These are phyloP conservation scores for Drosophila tani DNA, from an alignment of 1,140 invertebrate genomes.

Conservation along the genomic window DNA sequence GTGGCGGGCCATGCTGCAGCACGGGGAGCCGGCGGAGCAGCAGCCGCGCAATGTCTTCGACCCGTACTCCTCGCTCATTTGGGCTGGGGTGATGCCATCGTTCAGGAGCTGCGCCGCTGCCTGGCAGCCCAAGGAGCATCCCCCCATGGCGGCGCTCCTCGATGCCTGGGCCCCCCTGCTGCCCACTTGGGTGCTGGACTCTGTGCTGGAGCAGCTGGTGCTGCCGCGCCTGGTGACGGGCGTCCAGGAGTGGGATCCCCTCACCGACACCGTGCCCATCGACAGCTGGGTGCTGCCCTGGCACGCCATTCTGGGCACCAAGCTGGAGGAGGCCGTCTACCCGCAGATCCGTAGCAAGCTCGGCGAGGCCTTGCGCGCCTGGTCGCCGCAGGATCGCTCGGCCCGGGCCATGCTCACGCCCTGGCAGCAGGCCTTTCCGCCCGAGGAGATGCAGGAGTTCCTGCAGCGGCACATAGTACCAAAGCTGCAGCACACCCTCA, in stretches of 20 bases:
- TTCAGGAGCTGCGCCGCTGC: constrained; percentile 82
- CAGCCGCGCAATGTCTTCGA: constrained; percentile 87
- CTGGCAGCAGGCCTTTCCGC: constrained; percentile 94
- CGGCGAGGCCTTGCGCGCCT: constrained; percentile 93
- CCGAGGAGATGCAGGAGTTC: constrained; percentile 93
- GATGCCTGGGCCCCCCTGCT: constrained; percentile 93
- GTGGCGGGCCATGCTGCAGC: constrained; percentile 89
- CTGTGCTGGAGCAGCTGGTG: constrained; percentile 93
- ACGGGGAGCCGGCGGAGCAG: constrained; percentile 53
- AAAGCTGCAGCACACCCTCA: constrained; percentile 92
- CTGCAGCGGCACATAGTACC: constrained; percentile 96
- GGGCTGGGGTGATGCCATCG: constrained; percentile 95
- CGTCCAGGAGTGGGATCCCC: constrained; percentile 97
- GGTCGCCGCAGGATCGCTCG: constrained; percentile 97
- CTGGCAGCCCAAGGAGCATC: constrained; percentile 91
- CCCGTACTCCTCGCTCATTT: constrained; percentile 93
- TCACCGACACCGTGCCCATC: constrained; percentile 96
- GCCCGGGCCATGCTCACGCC: constrained; percentile 96
- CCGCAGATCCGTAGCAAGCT: constrained; percentile 97
- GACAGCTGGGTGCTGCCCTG: constrained; percentile 99
- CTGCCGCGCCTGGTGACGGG: constrained; percentile 92
- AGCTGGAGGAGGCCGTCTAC: constrained; percentile 93
- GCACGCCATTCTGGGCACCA: constrained; percentile 86
- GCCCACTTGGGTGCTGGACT: constrained; percentile 93
- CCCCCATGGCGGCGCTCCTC: constrained; percentile 91